A percentile compares a stretch with the other conserved stretches of the same genome.
phyloP scores from a whole-genome alignment of 2,113 vertebrate genomes.

The Salvelinus alpinus region DNA sequence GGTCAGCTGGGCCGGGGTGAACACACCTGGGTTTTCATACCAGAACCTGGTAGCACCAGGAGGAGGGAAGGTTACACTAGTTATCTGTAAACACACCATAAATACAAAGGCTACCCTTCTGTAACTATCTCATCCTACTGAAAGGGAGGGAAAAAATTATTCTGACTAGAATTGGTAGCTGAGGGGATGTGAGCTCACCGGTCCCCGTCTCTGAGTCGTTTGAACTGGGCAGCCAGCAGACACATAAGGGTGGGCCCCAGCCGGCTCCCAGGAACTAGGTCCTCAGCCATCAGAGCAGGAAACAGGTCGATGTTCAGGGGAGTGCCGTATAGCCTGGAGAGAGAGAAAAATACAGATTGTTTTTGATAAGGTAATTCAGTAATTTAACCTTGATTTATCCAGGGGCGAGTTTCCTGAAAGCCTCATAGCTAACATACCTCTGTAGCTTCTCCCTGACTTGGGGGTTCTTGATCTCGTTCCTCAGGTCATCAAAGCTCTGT shows the following conservation, averaged over 20 bases:
- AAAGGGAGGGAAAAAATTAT: neutral
- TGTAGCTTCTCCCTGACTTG: constrained; percentile 88
- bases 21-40: constrained; percentile 94
- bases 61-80: neutral
- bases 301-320: constrained; percentile 93
- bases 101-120: neutral
- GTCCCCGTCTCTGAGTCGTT: constrained; percentile 89
- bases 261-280: constrained; percentile 90
- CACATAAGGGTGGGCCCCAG: constrained; percentile 95
- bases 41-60: constrained; percentile 97
- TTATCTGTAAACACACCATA: neutral
- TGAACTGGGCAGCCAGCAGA: constrained; percentile 88
- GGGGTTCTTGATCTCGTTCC: constrained; percentile 91
- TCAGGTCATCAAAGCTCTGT: constrained; percentile 89
- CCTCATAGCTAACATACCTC: constrained; percentile 72
- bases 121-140: neutral
- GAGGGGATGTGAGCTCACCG: constrained; percentile 71
- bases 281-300: constrained; percentile 95
- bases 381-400: no score
- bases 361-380: neutral
- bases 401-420: neutral
- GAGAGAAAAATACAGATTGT: neutral
- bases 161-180: neutral
- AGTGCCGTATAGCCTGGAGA: constrained; percentile 87
- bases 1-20: constrained; percentile 90